phyloP scores from a whole-genome alignment of 2,797 vertebrate genomes.

The Manis javanica region DNA sequence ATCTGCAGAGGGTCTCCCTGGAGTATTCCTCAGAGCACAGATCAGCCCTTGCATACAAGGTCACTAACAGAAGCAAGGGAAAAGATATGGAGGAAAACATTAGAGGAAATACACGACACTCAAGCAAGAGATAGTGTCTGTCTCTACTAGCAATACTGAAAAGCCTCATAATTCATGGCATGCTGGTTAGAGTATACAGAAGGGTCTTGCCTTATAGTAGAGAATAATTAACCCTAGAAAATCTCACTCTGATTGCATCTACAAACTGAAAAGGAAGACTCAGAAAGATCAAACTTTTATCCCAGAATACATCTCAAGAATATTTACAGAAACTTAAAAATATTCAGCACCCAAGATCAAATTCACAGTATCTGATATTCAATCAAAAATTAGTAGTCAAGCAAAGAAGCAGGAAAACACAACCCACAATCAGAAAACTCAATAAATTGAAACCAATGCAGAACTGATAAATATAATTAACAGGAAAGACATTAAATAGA shows the following conservation, averaged over 20 bases:
- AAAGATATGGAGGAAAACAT: background rate
- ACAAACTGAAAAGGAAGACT: background rate
- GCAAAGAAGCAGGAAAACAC: background rate
- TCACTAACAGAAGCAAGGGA: background rate
- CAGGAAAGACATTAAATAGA: background rate
- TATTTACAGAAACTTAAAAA: slow-evolving; percentile 29
- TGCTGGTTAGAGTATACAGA: background rate
- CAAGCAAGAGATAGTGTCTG: background rate
- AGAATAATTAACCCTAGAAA: slow-evolving; percentile 1
- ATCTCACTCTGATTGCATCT: background rate
- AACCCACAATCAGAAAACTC: background rate
- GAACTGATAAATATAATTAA: background rate
- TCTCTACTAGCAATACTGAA: background rate
- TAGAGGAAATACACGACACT: background rate
- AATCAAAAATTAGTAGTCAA: background rate
- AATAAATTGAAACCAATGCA: background rate
- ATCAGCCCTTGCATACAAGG: background rate
- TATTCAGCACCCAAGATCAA: background rate
- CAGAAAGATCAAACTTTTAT: slow-evolving; percentile 26
- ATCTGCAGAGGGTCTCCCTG: background rate
- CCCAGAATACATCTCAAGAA: background rate
- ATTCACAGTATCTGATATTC: background rate
- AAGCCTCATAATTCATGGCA: background rate
- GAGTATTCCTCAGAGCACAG: background rate
- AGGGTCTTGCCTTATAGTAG: background rate